Base-by-base conservation (phyloP, 2,113 vertebrate genomes). In the Thinocorus orbignyianus region DNA sequence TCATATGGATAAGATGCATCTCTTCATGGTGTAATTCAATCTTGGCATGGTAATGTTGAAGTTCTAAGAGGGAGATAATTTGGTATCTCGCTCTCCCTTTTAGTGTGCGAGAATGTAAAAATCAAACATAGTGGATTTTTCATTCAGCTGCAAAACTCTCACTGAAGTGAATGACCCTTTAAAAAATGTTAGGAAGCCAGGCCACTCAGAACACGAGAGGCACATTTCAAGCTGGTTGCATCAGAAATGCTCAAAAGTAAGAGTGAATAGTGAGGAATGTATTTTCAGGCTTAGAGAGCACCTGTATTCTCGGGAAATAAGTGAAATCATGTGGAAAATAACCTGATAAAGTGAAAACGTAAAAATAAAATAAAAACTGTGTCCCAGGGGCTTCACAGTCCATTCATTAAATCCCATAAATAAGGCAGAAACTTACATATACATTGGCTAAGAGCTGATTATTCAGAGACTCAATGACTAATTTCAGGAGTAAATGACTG, bases 81-180 rank as follows among this genome's bases (percentile, higher is more conserved):
- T 92, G 72, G 58, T 62, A 52, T 55, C 70, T 78, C 16, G 4
- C 9, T 86, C n/a, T 86, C 65, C 65, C 57, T 96, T 94, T 93
- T 86, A 94, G 48, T 5, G 31, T 68, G 24, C 33, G 41, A 94
- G 72, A 96, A 95, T 74, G 28, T 20, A 78, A 90, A 95, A 95
- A 93, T 81, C 65, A 94, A 95, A 87, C 31, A 19, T 3, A 58
- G 42, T 7, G 42, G 49, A 82, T 83, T 83, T 96, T 95, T 86
- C 57, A 93, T 93, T 93, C 86, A 86, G 52, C 92, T 86, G 69
- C 68, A 86, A 93, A 93, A 95, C 92, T 96, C 88, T 88, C 77
- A 94, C 71, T 81, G 61, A 88, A 93, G 60, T 95, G 93, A 93
- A 97, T 88, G 90, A 92, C 88, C 93, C 94, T 95, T 93, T 96